Conservation (phyloP, 2,113 vertebrate species). For the Taurulus bubalis region DNA sequence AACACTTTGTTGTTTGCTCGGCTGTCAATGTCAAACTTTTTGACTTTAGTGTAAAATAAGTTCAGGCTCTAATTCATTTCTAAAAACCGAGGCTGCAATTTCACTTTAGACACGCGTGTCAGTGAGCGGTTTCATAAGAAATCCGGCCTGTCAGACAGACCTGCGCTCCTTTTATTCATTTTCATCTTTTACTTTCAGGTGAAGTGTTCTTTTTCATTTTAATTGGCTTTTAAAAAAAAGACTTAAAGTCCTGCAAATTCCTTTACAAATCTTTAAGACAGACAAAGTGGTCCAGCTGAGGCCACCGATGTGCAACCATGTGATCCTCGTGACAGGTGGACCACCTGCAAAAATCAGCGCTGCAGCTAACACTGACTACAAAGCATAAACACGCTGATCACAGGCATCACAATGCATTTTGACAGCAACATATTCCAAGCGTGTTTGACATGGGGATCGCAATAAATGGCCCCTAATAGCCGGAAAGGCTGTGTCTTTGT, state of each 20-base stretch:
- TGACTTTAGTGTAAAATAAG: not conserved
- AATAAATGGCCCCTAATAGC: constrained; percentile 63
- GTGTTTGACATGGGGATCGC: constrained; percentile 18
- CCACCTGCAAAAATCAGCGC: no score
- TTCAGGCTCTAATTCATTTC: not conserved
- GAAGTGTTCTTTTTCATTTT: not conserved
- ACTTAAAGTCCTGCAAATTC: not conserved
- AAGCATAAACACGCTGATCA: constrained; percentile 26
- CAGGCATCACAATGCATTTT: constrained; percentile 12
- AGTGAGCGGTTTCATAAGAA: constrained; percentile 1
- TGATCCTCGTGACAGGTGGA: not conserved
- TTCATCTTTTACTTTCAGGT: rapidly evolving
- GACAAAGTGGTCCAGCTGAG: not conserved
- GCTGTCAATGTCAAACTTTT: not conserved
- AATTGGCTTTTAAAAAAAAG: constrained; percentile 23
- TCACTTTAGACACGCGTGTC: not conserved
- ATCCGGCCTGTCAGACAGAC: not conserved
- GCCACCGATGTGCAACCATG: not conserved
- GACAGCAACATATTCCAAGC: constrained; percentile 30
- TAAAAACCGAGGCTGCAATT: not conserved
- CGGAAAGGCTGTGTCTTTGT: constrained; percentile 56
- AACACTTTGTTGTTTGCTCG: not conserved
- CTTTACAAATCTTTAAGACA: not conserved
- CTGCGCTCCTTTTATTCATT: not conserved
- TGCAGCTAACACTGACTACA: not conserved